phyloP scores from a whole-genome alignment of 2,888 invertebrate genomes.

The Molanna angustata region DNA sequence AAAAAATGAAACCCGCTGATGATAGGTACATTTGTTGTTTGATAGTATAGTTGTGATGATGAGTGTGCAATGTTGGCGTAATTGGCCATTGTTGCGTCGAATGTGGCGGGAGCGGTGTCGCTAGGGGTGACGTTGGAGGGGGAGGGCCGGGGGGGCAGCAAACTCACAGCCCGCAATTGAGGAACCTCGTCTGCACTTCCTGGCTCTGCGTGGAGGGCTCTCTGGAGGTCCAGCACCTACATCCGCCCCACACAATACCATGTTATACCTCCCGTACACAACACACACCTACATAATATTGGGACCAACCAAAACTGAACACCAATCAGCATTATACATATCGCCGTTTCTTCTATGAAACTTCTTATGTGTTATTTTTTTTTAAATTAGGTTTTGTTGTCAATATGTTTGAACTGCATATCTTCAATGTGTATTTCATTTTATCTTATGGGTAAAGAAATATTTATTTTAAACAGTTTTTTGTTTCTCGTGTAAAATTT shows the following conservation, averaged over 20 bases:
- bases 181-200: constrained; percentile 55
- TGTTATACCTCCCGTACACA: no score
- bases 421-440: no score
- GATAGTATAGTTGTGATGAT: constrained; percentile 52
- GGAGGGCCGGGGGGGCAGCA: constrained; percentile 38
- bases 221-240: constrained; percentile 78
- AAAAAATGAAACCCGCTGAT: constrained; percentile 25
- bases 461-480: no score
- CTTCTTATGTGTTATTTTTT: no score
- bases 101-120: constrained; percentile 53
- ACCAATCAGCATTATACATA: no score
- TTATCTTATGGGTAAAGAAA: no score
- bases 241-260: constrained; percentile 31
- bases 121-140: constrained; percentile 40
- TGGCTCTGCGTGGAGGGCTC: constrained; percentile 75
- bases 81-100: constrained; percentile 53
- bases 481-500: no score
- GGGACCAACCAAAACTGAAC: no score
- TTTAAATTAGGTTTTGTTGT: no score
- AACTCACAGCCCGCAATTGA: constrained; percentile 46
- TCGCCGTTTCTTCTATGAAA: no score
- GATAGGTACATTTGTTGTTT: constrained; percentile 35
- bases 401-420: no score
- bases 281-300: no score
- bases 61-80: constrained; percentile 46